phyloP scores from a whole-genome alignment of 2,113 vertebrate genomes.

The Sitta europaea region DNA sequence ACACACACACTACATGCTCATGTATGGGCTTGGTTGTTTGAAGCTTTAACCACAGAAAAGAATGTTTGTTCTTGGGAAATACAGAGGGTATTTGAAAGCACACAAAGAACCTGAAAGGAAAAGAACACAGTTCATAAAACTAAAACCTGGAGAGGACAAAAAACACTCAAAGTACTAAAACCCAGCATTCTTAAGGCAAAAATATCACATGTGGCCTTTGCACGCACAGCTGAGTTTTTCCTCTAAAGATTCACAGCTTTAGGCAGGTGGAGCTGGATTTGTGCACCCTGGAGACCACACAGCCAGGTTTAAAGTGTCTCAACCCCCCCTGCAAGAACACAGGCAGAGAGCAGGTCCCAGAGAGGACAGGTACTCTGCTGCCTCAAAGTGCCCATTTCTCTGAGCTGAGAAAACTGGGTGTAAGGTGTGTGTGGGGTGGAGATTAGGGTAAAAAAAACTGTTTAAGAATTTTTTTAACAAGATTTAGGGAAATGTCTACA shows the following conservation, averaged over 20 bases:
- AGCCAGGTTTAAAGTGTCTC: background rate
- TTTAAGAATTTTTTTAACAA: background rate
- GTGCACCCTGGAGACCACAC: background rate
- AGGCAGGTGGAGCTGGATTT: background rate
- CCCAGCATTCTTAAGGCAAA: background rate
- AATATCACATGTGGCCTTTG: background rate
- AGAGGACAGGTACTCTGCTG: background rate
- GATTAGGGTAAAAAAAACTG: background rate
- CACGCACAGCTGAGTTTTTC: background rate
- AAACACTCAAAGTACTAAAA: background rate
- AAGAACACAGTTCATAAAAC: background rate
- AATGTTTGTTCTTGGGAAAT: background rate
- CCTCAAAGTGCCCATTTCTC: background rate
- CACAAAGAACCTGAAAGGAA: background rate
- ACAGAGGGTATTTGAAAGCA: background rate
- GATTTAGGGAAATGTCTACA: background rate
- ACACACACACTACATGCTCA: background rate
- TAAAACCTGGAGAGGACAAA: background rate
- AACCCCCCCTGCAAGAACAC: fast-evolving
- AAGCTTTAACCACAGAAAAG: background rate
- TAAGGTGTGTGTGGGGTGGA: background rate
- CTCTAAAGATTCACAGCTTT: background rate
- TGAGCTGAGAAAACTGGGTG: background rate
- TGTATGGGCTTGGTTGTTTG: background rate
- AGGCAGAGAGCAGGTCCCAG: background rate